phyloP scores from a whole-genome alignment of 1,140 invertebrate species.

The Rhagoletis zephyria region DNA sequence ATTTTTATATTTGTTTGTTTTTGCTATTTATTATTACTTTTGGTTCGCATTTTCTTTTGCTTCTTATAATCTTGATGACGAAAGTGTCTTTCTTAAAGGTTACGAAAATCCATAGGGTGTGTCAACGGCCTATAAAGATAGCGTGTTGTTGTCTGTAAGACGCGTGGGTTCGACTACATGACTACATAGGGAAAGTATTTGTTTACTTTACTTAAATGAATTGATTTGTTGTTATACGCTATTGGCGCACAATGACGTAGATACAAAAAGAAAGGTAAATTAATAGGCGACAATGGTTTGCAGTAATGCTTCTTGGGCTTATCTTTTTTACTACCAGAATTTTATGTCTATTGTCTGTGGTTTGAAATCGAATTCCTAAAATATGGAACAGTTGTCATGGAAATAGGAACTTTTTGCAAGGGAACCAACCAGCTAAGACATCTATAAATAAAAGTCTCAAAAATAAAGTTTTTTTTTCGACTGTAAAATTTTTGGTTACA shows the following conservation, averaged over 20 bases:
- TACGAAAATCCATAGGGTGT: constrained; percentile 14
- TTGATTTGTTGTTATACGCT: constrained; percentile 8
- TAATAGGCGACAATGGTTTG: background rate
- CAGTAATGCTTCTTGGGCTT: background rate
- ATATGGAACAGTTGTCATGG: too few relatives aligned
- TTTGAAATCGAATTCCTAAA: background rate
- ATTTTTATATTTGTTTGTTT: background rate
- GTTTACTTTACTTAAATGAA: background rate
- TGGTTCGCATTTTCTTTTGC: background rate
- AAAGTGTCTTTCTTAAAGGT: constrained; percentile 29
- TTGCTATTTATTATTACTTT: background rate
- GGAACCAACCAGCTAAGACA: too few relatives aligned
- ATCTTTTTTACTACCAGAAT: background rate
- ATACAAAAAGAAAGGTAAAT: background rate
- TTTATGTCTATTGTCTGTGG: constrained; percentile 16
- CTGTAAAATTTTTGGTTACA: too few relatives aligned
- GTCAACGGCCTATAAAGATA: constrained; percentile 37
- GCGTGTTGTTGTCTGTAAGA: background rate
- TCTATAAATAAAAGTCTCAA: too few relatives aligned
- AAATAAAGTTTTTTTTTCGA: too few relatives aligned
- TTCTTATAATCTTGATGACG: constrained; percentile 35
- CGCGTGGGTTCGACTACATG: background rate
- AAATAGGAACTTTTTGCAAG: too few relatives aligned
- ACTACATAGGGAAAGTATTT: too few relatives aligned
- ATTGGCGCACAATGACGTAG: too few relatives aligned